Evolutionary conservation across 2,888 invertebrate genomes (phyloP).

Genomic region (Ethmia dodecea): DNA sequence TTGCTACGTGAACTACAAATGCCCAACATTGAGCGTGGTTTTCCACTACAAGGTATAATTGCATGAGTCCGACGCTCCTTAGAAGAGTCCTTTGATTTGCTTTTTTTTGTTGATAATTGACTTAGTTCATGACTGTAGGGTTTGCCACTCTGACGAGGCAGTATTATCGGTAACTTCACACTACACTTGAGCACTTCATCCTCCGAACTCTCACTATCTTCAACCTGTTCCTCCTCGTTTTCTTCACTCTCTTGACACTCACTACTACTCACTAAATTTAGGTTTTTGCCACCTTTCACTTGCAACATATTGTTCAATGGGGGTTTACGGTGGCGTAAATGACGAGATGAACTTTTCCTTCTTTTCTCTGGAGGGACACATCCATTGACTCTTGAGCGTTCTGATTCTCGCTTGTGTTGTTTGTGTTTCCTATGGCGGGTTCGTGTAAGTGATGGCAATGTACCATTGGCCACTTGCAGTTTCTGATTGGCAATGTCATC

Average conservation of each 20-base stretch:
- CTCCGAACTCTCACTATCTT: conserved; percentile 60
- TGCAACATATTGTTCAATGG: conserved; percentile 48
- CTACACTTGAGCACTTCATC: conserved; percentile 67
- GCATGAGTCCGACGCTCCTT: conserved; percentile 59
- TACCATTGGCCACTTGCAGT: conserved; percentile 54
- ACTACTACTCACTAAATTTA: conserved; percentile 73
- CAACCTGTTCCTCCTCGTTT: conserved; percentile 29
- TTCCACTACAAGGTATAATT: conserved; percentile 67
- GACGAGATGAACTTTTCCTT: conserved; percentile 49
- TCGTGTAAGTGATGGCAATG: conserved; percentile 44
- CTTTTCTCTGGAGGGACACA: conserved; percentile 55
- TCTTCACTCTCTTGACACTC: conserved; percentile 52
- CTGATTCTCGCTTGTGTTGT: conserved; percentile 58
- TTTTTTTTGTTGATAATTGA: conserved; percentile 74
- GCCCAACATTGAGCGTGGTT: conserved; percentile 70
- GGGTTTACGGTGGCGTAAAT: conserved; percentile 47
- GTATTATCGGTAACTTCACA: conserved; percentile 68
- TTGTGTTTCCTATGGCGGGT: conserved; percentile 64
- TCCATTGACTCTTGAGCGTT: conserved; percentile 40
- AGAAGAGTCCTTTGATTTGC: conserved; percentile 51
- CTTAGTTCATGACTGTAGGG: conserved; percentile 77
- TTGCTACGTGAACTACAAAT: conserved; percentile 68
- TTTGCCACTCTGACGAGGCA: conserved; percentile 66
- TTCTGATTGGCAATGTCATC: conserved; percentile 66
- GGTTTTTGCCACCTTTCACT: conserved; percentile 74